phyloP scores from a whole-genome alignment of 37 sponge, comb jelly and placozoan genomes.

The Halisarca cf. caerulea region DNA sequence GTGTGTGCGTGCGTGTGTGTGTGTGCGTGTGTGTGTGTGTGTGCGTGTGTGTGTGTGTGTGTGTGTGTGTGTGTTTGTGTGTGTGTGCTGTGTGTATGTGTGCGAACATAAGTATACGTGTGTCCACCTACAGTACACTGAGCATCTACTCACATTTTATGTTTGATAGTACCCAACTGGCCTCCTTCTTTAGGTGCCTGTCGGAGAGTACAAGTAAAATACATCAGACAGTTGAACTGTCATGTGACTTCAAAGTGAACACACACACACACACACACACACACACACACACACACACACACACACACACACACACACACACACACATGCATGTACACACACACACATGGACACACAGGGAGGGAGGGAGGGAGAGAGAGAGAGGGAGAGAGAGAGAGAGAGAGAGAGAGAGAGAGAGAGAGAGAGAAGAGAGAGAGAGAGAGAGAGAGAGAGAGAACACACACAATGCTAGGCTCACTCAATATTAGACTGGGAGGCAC shows the following conservation, averaged over 20 bases:
- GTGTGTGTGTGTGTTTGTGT: not conserved
- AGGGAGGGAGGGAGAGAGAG: not conserved
- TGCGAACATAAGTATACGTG: not conserved
- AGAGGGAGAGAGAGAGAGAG: not conserved
- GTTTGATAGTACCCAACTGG: not conserved
- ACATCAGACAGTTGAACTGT: not conserved
- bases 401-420: not conserved
- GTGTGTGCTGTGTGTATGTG: conserved; percentile 17
- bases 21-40: conserved; percentile 19
- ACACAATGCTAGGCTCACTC: not conserved
- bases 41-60: conserved; percentile 7
- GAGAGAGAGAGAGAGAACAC: not conserved
- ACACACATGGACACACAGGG: not conserved
- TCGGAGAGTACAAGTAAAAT: not conserved
- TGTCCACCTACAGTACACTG: no score
- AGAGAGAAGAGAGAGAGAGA: not conserved
- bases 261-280: no score
- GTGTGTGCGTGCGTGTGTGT: not conserved
- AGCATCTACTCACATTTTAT: not conserved
- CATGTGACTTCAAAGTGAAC: no score
- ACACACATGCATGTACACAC: no score
- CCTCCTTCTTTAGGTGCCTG: conserved; percentile 12
- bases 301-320: no score
- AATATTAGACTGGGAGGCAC: not conserved
- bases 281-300: no score